Percentiles rank a stretch among this genome's conserved stretches.
These are phyloP conservation scores for Meleagris gallopavo DNA, from an alignment of 2,113 vertebrate genomes.

Conservation along the genomic window DNA sequence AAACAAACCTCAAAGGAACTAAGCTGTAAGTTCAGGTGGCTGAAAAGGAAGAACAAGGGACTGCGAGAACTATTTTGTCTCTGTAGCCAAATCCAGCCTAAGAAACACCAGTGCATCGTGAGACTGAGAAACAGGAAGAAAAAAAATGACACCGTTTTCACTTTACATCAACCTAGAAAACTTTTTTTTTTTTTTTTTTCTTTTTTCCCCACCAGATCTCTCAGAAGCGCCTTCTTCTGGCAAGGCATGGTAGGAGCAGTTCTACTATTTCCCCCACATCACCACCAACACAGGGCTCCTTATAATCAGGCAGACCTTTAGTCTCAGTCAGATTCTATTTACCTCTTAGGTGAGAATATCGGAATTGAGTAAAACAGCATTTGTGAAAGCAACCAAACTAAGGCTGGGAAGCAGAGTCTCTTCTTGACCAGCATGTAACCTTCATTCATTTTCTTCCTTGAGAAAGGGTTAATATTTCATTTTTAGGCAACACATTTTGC, in stretches of 20 bases:
- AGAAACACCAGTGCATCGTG: not conserved
- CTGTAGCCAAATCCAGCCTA: not conserved
- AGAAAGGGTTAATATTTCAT: not conserved
- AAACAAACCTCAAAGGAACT: not conserved
- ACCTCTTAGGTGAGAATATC: not conserved
- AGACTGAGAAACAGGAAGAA: not conserved
- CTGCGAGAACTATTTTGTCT: not conserved
- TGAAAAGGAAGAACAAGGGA: not conserved
- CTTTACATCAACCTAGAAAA: not conserved
- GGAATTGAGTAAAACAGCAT: not conserved
- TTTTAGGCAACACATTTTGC: not conserved
- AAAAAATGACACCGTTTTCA: not conserved
- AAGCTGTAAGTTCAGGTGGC: not conserved
- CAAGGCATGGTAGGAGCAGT: not conserved
- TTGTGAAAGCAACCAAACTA: not conserved
- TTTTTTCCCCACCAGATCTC: not conserved
- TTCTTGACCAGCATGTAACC: not conserved
- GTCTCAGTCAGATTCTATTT: not conserved
- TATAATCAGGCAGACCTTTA: not conserved
- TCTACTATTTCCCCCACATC: rapidly evolving
- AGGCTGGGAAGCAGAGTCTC: not conserved
- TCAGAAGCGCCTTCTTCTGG: not conserved
- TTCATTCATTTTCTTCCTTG: not conserved
- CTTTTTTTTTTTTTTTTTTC: conserved; percentile 2
- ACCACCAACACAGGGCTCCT: not conserved